phyloP scores from a whole-genome alignment of 2,888 invertebrate species.

The Linyphia triangularis region DNA sequence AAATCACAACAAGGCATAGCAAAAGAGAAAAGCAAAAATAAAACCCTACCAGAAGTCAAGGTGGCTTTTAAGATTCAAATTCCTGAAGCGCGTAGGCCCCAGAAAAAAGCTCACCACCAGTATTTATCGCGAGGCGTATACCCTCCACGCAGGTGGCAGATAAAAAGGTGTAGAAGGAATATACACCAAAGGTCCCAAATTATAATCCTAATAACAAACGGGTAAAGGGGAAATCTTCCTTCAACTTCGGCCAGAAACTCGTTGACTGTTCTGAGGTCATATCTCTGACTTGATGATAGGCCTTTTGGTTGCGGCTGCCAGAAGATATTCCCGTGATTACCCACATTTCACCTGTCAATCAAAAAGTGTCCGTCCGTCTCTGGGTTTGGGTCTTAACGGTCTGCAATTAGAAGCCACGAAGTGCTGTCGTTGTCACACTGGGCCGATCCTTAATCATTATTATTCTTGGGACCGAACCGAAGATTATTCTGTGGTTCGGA shows the following conservation, averaged over 20 bases:
- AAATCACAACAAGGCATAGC: too few relatives aligned
- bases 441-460: constrained; percentile 45
- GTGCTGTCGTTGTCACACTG: constrained; percentile 66
- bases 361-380: constrained; percentile 14
- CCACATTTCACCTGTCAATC: constrained; percentile 67
- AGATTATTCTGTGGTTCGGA: not conserved
- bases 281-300: constrained; percentile 55
- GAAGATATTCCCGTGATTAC: constrained; percentile 52
- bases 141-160: constrained; percentile 44
- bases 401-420: constrained; percentile 57
- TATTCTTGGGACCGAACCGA: not conserved
- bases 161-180: constrained; percentile 64
- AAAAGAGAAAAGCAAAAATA: not conserved
- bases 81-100: not conserved
- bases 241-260: constrained; percentile 21
- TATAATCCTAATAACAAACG: constrained; percentile 12
- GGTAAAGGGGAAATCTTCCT: constrained; percentile 26
- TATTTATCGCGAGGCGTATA: constrained; percentile 40
- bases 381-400: constrained; percentile 29
- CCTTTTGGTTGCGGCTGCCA: not conserved
- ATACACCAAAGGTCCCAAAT: constrained; percentile 3
- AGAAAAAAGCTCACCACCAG: constrained; percentile 1
- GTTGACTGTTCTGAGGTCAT: constrained; percentile 63
- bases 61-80: not conserved
- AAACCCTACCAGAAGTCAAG: not conserved